Evolutionary conservation across 1,140 invertebrate species (phyloP), one percentile per base, ranked within the genome.

Genomic region (Lasioglossum baleicum): DNA sequence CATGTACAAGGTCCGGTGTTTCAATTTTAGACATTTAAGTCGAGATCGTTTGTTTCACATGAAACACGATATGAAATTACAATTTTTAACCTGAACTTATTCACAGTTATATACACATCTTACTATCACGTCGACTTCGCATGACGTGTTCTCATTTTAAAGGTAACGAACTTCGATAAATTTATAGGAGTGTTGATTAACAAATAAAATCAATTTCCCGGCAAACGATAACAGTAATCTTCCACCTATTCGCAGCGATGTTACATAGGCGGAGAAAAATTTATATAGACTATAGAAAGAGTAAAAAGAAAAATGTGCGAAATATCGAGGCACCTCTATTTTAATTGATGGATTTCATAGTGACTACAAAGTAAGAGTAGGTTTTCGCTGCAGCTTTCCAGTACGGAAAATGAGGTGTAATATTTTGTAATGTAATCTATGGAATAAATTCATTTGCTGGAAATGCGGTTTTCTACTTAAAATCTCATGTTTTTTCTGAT

Each of bases 381-480:
- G 51, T 67, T 68, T 35, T 79, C 31, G 53, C 53, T 78, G 67
- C 44, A 51, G 65, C 51, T 77, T 82, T 71, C 44, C 60, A 74
- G 53, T 35, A 42, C 60, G 56, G 26, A 61, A 74, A 80, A 67
- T 61, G 51, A 56, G 76, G 48, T 74, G 80, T 82, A 82, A 78
- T 84, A 82, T 84, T 84, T 84, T 82, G 75, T 84, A 82, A 82
- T 78, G 80, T 75, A 75, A 79, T 79, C 67, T 73, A 64, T 69
- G 61, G 58, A 78, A 78, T 74, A 84, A 84, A 84, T 84, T 82
- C 48, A 60, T 84, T 81, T 82, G 68, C 69, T 82, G 73, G 80
- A 82, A 83, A 69, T 81, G 67, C 79, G 79, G 82, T 77, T 83
- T 83, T 83, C 70, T 83, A 83, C 69, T 73, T 76, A 83, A 75